Conservation (phyloP, 64 coral and sea anemone species). For the Cladopsammia gracilis region DNA sequence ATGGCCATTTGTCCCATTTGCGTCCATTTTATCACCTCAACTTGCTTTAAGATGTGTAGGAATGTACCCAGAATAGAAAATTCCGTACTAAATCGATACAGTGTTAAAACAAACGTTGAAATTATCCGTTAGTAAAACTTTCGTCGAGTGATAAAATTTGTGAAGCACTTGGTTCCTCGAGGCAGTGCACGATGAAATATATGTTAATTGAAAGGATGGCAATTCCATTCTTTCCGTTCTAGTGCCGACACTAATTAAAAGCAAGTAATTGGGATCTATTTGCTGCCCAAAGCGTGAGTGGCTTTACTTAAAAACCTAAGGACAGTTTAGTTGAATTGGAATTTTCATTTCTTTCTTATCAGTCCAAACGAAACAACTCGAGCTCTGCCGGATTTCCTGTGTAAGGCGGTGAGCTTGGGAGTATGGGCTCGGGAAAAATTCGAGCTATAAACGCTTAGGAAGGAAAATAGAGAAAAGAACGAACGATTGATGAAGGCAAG, state of each 20-base stretch:
- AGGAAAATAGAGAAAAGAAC: neutral
- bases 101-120: neutral
- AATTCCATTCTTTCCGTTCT: slow-evolving; percentile 27
- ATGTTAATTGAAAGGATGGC: slow-evolving; percentile 21
- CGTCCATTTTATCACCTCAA: too few species aligned
- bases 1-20: neutral
- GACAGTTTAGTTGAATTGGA: neutral
- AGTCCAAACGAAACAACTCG: neutral
- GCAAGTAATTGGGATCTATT: slow-evolving; percentile 32
- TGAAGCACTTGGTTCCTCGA: neutral
- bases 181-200: slow-evolving; percentile 34
- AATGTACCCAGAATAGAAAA: neutral
- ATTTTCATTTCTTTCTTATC: slow-evolving; percentile 28
- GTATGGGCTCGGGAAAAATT: neutral
- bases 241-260: slow-evolving; percentile 60
- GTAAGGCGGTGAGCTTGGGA: too few species aligned
- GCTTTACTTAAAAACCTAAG: neutral
- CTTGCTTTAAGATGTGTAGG: too few species aligned
- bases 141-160: slow-evolving; percentile 10
- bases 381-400: neutral
- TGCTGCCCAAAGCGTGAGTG: neutral
- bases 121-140: neutral
- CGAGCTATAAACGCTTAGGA: neutral
- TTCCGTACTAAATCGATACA: neutral
- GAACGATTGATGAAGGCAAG: neutral